Conservation (phyloP, 2,888 invertebrate genomes). For the Emmelina monodactyla region DNA sequence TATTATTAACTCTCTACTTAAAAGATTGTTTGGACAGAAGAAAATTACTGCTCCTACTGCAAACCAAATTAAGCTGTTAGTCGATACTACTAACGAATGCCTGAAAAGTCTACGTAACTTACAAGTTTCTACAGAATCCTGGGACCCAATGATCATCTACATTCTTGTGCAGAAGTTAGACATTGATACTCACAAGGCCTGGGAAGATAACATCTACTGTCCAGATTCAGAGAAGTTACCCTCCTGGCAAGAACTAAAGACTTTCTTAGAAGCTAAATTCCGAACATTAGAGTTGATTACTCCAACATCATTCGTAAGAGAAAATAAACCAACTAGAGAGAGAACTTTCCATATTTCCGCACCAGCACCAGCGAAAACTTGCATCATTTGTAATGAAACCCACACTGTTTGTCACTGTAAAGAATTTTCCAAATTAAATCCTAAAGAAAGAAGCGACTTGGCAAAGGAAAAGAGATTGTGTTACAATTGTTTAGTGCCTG, state of each 20-base stretch:
- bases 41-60: slow-evolving; percentile 6
- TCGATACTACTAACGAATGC: slow-evolving; percentile 12
- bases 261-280: slow-evolving; percentile 12
- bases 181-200: slow-evolving; percentile 11
- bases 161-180: slow-evolving; percentile 13
- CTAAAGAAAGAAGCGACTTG: not conserved
- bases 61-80: slow-evolving; percentile 7
- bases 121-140: slow-evolving; percentile 10
- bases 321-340: slow-evolving; percentile 1
- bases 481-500: not conserved
- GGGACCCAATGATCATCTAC: slow-evolving; percentile 14
- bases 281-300: slow-evolving; percentile 10
- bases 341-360: not conserved
- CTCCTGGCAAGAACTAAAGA: slow-evolving; percentile 7
- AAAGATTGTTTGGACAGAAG: slow-evolving; percentile 9
- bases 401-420: slow-evolving; percentile 1
- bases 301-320: not conserved
- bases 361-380: not conserved
- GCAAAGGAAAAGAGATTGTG: not conserved
- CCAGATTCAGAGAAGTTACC: slow-evolving; percentile 8
- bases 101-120: slow-evolving; percentile 13
- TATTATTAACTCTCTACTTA: too few species aligned
- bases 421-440: not conserved
- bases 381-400: not conserved
- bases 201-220: slow-evolving; percentile 9